Evolutionary conservation across 2,113 vertebrate genomes (phyloP).

Genomic region (Parus major): DNA sequence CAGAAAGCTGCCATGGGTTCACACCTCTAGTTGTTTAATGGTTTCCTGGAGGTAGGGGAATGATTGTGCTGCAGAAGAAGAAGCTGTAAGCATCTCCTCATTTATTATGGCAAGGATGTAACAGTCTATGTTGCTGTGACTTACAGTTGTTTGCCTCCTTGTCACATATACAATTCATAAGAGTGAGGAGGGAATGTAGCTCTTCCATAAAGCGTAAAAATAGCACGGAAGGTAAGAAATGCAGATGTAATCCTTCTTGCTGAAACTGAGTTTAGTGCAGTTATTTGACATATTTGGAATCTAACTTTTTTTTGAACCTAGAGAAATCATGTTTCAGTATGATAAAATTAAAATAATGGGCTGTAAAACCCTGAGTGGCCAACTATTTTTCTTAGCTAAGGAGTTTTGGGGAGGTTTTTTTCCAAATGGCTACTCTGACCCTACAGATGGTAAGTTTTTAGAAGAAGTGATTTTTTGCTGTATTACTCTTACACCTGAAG

Average conservation of each 20-base stretch:
- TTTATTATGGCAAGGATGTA: neutral
- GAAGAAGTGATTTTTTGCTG: neutral
- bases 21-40: conserved; percentile 39
- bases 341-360: neutral
- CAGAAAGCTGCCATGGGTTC: conserved; percentile 44
- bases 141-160: conserved; percentile 6
- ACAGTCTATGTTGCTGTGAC: neutral
- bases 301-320: neutral
- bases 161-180: neutral
- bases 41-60: neutral
- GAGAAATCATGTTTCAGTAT: neutral
- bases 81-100: neutral
- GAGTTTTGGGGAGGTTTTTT: neutral
- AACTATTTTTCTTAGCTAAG: neutral
- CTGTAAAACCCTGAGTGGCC: neutral
- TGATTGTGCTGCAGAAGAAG: neutral
- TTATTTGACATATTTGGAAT: neutral
- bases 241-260: neutral
- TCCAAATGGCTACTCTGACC: neutral
- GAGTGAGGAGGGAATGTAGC: neutral
- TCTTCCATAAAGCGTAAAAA: neutral
- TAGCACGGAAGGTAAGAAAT: neutral
- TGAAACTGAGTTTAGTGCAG: neutral
- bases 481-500: neutral
- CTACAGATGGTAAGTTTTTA: neutral